These are phyloP conservation scores for Aleiodes testaceus DNA, from an alignment of 2,888 invertebrate species.

Conservation along the genomic window DNA sequence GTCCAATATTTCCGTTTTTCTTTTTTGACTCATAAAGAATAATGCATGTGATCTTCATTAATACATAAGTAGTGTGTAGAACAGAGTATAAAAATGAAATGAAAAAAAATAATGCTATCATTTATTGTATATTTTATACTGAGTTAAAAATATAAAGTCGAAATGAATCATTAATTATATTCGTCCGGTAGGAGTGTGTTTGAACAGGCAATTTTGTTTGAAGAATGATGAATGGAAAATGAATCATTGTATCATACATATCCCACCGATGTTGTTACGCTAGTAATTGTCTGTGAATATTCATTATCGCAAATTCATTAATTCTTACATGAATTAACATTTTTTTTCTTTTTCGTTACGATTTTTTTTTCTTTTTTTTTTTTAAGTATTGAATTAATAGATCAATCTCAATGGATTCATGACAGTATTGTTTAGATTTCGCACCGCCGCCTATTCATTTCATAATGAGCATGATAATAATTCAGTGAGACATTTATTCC, in stretches of 20 bases:
- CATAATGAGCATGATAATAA: background rate
- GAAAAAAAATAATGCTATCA: slow-evolving; percentile 65
- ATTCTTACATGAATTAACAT: background rate
- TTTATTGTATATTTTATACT: slow-evolving; percentile 65
- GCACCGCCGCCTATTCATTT: slow-evolving; percentile 13
- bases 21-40: slow-evolving; percentile 24
- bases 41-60: slow-evolving; percentile 31
- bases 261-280: slow-evolving; percentile 26
- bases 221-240: slow-evolving; percentile 19
- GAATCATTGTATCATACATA: slow-evolving; percentile 28
- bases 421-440: slow-evolving; percentile 29
- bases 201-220: slow-evolving; percentile 22
- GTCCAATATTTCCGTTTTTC: slow-evolving; percentile 25
- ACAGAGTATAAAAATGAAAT: slow-evolving; percentile 46
- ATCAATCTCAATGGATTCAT: slow-evolving; percentile 23
- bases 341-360: background rate
- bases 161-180: slow-evolving; percentile 23
- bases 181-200: slow-evolving; percentile 8
- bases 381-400: slow-evolving; percentile 21
- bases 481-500: slow-evolving; percentile 1
- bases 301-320: slow-evolving; percentile 23
- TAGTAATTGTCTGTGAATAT: slow-evolving; percentile 24
- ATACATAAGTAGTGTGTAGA: slow-evolving; percentile 18
- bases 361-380: background rate
- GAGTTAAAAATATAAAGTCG: slow-evolving; percentile 55